phyloP scores from a whole-genome alignment of 2,888 invertebrate species.

The Pollenia labialis region DNA sequence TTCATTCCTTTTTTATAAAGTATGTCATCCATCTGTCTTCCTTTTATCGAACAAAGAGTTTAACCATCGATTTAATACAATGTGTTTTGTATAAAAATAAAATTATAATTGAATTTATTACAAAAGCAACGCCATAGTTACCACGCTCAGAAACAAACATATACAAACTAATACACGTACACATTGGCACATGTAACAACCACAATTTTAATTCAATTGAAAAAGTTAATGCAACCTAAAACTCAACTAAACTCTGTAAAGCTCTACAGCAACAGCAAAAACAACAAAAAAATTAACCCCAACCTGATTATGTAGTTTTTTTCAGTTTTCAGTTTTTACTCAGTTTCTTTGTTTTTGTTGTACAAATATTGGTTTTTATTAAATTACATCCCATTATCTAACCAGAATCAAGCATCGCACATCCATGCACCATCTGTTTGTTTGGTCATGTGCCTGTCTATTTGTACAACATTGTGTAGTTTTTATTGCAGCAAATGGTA shows the following conservation, averaged over 20 bases:
- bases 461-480: constrained; percentile 37
- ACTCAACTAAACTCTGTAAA: constrained; percentile 18
- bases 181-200: not conserved
- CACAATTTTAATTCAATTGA: constrained; percentile 65
- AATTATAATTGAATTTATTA: constrained; percentile 70
- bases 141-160: constrained; percentile 11
- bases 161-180: not conserved
- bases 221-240: constrained; percentile 63
- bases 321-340: constrained; percentile 20
- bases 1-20: not conserved
- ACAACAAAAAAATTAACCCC: constrained; percentile 33
- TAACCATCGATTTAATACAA: constrained; percentile 21
- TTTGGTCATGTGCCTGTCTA: constrained; percentile 21
- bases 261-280: constrained; percentile 21
- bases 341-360: constrained; percentile 34
- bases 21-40: constrained; percentile 29
- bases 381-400: constrained; percentile 44
- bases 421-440: constrained; percentile 37
- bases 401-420: constrained; percentile 1
- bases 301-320: constrained; percentile 35
- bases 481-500: constrained; percentile 33
- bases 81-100: constrained; percentile 49
- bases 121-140: constrained; percentile 51
- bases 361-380: constrained; percentile 63
- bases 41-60: constrained; percentile 22